phyloP scores from a whole-genome alignment of 2,113 vertebrate species.

The Clarias gariepinus region DNA sequence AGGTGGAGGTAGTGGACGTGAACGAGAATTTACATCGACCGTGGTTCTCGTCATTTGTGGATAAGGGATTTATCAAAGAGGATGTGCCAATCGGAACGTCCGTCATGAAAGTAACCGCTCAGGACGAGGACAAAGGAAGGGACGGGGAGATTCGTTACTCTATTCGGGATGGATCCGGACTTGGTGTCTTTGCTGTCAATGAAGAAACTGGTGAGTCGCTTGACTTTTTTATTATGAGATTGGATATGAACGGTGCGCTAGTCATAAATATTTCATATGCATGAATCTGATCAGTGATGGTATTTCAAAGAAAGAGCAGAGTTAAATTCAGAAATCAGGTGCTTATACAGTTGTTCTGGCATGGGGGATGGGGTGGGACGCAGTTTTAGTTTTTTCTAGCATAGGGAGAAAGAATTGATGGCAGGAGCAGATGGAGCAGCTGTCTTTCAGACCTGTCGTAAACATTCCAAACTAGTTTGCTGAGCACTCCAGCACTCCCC shows the following conservation, averaged over 20 bases:
- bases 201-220: slow-evolving; percentile 89
- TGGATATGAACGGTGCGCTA: slow-evolving; percentile 1
- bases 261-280: slow-evolving; percentile 41
- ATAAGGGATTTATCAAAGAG: slow-evolving; percentile 89
- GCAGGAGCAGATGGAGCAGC: slow-evolving; percentile 68
- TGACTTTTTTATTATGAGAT: background rate
- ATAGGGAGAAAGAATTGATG: slow-evolving; percentile 52
- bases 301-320: background rate
- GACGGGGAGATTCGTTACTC: slow-evolving; percentile 93
- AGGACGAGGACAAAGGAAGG: slow-evolving; percentile 86
- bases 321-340: slow-evolving; percentile 19
- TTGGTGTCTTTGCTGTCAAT: slow-evolving; percentile 91
- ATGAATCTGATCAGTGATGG: slow-evolving; percentile 18
- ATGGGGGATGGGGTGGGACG: slow-evolving; percentile 41
- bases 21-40: slow-evolving; percentile 92
- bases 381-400: slow-evolving; percentile 56
- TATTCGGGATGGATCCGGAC: slow-evolving; percentile 90
- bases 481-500: slow-evolving; percentile 35
- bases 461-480: slow-evolving; percentile 65
- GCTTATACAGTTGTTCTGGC: slow-evolving; percentile 9
- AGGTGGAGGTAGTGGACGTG: slow-evolving; percentile 91
- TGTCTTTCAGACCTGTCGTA: slow-evolving; percentile 64
- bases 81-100: slow-evolving; percentile 83
- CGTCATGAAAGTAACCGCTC: slow-evolving; percentile 86
- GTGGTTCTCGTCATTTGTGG: slow-evolving; percentile 84